Conservation (phyloP, 2,797 vertebrate species). For the Melanotaenia nigrans region DNA sequence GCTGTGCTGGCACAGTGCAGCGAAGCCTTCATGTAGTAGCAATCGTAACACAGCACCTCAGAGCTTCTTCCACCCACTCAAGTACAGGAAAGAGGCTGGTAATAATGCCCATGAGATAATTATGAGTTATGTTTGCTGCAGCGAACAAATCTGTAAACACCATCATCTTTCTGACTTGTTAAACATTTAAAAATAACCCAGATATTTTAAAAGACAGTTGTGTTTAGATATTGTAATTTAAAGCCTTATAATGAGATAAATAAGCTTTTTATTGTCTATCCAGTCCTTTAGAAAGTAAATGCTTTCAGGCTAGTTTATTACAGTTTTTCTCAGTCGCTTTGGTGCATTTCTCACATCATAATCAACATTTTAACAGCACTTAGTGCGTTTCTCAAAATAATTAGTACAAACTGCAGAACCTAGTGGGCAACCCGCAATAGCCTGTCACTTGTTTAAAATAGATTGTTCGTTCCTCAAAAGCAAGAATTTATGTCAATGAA, state of each 20-base stretch:
- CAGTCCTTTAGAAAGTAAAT: not conserved
- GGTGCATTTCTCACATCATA: too few species aligned
- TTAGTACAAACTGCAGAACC: too few species aligned
- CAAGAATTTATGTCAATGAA: too few species aligned
- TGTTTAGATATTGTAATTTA: not conserved
- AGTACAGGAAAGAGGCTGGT: conserved; percentile 18
- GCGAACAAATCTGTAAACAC: conserved; percentile 8
- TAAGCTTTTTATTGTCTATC: not conserved
- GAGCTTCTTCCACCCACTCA: conserved; percentile 53
- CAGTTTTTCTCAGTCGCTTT: too few species aligned
- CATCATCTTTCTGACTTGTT: not conserved
- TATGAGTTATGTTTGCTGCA: conserved; percentile 47
- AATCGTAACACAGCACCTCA: conserved; percentile 39
- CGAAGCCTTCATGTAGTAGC: conserved; percentile 26
- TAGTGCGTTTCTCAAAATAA: too few species aligned
- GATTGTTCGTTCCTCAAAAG: too few species aligned
- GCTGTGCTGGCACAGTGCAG: not conserved
- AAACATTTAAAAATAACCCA: not conserved
- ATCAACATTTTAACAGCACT: too few species aligned
- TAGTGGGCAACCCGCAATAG: too few species aligned
- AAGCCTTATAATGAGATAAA: not conserved
- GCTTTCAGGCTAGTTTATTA: not conserved
- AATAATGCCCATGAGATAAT: conserved; percentile 36
- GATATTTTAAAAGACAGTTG: not conserved
- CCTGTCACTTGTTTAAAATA: too few species aligned